These are phyloP conservation scores for Stramonita haemastoma DNA, from an alignment of 2,888 invertebrate genomes.

Conservation along the genomic window DNA sequence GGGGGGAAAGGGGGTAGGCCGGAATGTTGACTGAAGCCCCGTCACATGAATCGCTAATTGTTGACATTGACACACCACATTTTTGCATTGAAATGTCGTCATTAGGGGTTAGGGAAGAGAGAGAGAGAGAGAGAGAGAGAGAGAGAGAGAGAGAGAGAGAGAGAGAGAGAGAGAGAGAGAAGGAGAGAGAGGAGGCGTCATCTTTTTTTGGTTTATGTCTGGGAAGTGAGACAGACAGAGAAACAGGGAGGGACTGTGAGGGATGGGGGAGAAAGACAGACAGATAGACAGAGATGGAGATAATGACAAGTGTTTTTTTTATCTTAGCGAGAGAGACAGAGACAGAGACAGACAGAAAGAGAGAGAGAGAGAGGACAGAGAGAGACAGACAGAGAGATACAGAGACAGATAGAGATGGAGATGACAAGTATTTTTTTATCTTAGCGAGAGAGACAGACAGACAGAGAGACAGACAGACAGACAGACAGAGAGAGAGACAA, in stretches of 20 bases:
- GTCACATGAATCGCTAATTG: no score
- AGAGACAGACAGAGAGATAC: not conserved
- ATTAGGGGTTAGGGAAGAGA: not conserved
- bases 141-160: not conserved
- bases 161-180: not conserved
- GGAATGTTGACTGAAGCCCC: no score
- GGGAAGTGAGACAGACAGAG: slow-evolving; percentile 4
- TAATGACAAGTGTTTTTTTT: no score
- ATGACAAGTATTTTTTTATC: no score
- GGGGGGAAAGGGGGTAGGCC: no score
- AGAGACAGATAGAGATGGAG: not conserved
- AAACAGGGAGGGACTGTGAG: not conserved
- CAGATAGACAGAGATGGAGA: not conserved
- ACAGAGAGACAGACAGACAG: not conserved
- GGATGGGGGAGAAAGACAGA: not conserved
- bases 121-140: not conserved
- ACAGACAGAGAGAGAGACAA: not conserved
- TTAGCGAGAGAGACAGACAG: not conserved
- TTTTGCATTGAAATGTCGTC: no score
- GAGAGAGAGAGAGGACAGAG: not conserved
- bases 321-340: not conserved
- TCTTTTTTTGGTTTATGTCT: no score
- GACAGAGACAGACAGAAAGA: not conserved
- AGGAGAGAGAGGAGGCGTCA: not conserved
- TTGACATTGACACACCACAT: no score